These are phyloP conservation scores for Dicrurus megarhynchus DNA, from an alignment of 2,113 vertebrate genomes.

Conservation along the genomic window DNA sequence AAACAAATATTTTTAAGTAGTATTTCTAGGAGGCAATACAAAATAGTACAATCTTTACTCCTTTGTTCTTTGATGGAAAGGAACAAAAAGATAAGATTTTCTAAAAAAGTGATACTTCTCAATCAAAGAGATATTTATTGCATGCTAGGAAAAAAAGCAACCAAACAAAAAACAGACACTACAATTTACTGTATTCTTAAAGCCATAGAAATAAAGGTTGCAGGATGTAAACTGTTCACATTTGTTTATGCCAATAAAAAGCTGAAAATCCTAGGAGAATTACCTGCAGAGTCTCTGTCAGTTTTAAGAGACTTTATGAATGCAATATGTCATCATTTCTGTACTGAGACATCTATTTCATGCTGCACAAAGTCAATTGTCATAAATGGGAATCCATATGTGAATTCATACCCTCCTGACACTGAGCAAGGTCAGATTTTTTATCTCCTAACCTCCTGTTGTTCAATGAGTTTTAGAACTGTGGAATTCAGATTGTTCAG, in stretches of 20 bases:
- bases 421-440: neutral
- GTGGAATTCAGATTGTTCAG: neutral
- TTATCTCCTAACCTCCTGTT: neutral
- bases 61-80: neutral
- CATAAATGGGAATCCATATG: neutral
- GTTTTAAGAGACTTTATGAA: conserved; percentile 1
- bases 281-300: neutral
- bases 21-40: neutral
- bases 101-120: neutral
- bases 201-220: neutral
- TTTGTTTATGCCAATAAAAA: neutral
- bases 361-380: neutral
- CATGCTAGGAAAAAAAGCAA: neutral
- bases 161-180: neutral
- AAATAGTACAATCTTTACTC: neutral
- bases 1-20: neutral
- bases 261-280: neutral
- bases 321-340: neutral
- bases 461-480: neutral
- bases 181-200: neutral
- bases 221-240: neutral
- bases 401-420: neutral
- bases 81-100: neutral
- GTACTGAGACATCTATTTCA: neutral
- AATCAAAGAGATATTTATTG: neutral